These are phyloP conservation scores for Oreochromis mossambicus DNA, from an alignment of 2,797 vertebrate genomes.

Conservation along the genomic window DNA sequence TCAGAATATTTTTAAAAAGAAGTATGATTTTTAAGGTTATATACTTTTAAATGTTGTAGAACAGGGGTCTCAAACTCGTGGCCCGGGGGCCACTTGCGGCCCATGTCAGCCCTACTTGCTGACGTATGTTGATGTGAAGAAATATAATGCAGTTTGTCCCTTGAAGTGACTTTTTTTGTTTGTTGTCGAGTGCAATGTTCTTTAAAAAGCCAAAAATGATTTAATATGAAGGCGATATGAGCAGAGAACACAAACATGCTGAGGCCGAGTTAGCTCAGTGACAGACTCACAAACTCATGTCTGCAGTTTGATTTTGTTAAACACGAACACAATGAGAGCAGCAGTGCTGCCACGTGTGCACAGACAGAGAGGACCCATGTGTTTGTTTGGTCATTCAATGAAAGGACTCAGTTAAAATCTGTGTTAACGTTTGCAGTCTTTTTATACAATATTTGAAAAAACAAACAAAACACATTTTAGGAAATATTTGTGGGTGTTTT, in stretches of 20 bases:
- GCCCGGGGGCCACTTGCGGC: not conserved
- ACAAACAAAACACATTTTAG: too few species aligned
- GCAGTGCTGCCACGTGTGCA: not conserved
- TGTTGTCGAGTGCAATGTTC: not conserved
- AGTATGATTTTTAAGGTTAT: not conserved
- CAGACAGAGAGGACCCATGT: not conserved
- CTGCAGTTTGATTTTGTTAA: too few species aligned
- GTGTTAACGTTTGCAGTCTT: not conserved
- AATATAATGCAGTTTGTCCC: rapidly evolving
- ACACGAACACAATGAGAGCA: rapidly evolving
- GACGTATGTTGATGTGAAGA: not conserved
- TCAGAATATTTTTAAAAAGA: not conserved
- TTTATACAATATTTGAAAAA: not conserved
- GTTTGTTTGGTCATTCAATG: not conserved
- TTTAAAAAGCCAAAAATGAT: not conserved
- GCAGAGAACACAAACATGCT: too few species aligned
- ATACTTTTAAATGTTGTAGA: not conserved
- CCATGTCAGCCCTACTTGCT: not conserved
- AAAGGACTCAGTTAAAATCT: not conserved
- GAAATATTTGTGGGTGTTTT: too few species aligned
- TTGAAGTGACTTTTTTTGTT: not conserved
- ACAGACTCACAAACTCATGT: too few species aligned
- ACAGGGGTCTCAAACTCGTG: not conserved
- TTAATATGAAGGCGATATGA: not conserved
- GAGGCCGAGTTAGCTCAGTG: too few species aligned